Conservation (phyloP, 2,113 vertebrate species). For the Dicerorhinus sumatrensis region DNA sequence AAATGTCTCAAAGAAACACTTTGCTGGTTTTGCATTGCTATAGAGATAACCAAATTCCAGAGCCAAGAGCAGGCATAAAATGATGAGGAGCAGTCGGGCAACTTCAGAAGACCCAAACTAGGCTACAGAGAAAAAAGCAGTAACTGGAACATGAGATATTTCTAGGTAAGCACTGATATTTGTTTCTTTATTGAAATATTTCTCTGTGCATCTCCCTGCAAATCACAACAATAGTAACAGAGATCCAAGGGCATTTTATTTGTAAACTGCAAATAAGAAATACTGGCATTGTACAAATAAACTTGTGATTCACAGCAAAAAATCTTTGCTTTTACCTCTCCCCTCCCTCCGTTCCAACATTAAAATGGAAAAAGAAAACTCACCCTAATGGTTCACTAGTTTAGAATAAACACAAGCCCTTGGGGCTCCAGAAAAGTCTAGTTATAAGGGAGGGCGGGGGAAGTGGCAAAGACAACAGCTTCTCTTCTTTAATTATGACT, state of each 20-base stretch:
- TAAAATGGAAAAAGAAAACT: conserved; percentile 37
- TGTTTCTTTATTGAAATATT: neutral
- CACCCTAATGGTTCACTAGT: neutral
- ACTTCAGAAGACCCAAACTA: neutral
- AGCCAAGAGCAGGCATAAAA: neutral
- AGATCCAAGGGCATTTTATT: conserved; percentile 47
- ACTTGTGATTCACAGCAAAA: neutral
- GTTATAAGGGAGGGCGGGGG: neutral
- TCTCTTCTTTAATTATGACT: conserved; percentile 36
- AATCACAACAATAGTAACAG: conserved; percentile 29
- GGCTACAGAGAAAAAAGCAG: neutral
- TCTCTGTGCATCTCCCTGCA: neutral
- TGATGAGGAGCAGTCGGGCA: neutral
- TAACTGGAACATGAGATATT: neutral
- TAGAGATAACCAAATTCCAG: conserved; percentile 22
- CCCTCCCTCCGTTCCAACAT: neutral
- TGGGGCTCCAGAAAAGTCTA: neutral
- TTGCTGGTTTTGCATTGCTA: neutral
- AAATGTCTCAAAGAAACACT: conserved; percentile 21
- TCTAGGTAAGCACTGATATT: neutral
- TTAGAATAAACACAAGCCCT: neutral
- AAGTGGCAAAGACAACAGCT: neutral
- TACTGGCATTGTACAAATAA: neutral
- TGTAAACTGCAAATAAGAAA: conserved; percentile 40
- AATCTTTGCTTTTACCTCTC: neutral